Base-by-base conservation (phyloP, 2,888 invertebrate species). In the Chrysopilus asiliformis region DNA sequence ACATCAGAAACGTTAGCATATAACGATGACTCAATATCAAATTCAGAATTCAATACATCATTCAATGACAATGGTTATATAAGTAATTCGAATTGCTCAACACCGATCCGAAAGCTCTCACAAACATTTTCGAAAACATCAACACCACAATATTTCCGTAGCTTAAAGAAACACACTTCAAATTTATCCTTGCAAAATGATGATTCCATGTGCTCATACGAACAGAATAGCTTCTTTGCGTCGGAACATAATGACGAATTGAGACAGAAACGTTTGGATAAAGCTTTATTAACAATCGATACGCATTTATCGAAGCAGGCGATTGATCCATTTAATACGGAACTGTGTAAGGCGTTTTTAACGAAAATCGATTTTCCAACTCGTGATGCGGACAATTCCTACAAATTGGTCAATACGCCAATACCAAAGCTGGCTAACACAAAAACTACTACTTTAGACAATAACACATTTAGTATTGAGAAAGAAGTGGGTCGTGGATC, bases 401-500 rank as follows among this genome's bases (percentile, higher is more conserved):
- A 74, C 53, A 66, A 68, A 39, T 68, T 72, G 49, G 65, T 76
- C 6, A 66, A 69, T 51, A 57, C 53, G n/a, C 68, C 66, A 32
- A 62, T 75, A 46, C 76, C 77, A 18, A 75, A 76, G 54, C 51
- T 79, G 44, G 70, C 71, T 49, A 58, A 64, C 47, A 67, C 64
- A 3, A 66, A 70, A 29, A 57, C 62, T 4, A 56, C 71, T 29
- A 64, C 58, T 38, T 64, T 76, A 18, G 71, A 73, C 4, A 67
- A 68, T 41, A 68, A 69, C 33, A 71, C 68, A 46, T 78, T 72
- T 50, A 66, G 70, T 32, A 65, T 79, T 47, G 82, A 81, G 50
- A 82, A 80, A 59, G 76, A 79, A 57, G 70, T 86, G 45, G 87
- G 87, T 3, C 82, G 84, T 63, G 87, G 87, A 34, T 79, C 83